phyloP scores from a whole-genome alignment of 2,797 vertebrate genomes.

The Buceros bicornis region DNA sequence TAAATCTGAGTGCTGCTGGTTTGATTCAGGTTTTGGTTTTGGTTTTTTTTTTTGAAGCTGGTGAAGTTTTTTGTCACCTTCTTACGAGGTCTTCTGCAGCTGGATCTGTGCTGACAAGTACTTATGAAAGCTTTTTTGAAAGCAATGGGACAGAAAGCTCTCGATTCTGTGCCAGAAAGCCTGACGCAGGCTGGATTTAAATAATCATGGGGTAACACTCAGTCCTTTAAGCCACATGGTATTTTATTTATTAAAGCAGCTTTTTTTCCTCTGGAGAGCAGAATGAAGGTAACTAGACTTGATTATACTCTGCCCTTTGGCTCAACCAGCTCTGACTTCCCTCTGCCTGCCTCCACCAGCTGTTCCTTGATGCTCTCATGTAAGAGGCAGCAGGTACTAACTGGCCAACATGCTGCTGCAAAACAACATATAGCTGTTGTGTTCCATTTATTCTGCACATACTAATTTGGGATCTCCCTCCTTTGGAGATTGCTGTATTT shows the following conservation, averaged over 20 bases:
- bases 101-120: not conserved
- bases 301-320: not conserved
- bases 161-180: not conserved
- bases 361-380: not conserved
- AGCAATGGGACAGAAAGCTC: not conserved
- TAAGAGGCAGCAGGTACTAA: not conserved
- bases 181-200: slow-evolving; percentile 3
- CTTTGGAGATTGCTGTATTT: not conserved
- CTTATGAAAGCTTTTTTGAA: not conserved
- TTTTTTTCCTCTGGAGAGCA: not conserved
- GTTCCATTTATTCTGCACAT: not conserved
- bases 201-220: not conserved
- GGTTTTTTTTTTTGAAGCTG: not conserved
- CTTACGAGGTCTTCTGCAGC: not conserved
- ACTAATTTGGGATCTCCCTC: not conserved
- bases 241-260: slow-evolving; percentile 36
- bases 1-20: not conserved
- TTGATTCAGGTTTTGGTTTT: not conserved
- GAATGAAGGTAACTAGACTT: slow-evolving; percentile 12
- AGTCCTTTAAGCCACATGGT: not conserved
- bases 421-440: not conserved
- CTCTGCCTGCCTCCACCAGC: not conserved
- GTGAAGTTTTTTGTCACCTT: not conserved
- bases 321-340: not conserved
- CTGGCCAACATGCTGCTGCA: not conserved